A percentile compares a stretch with the other conserved stretches of the same genome.
These are phyloP conservation scores for Cosmia trapezina DNA, from an alignment of 2,888 invertebrate genomes.

Conservation along the genomic window DNA sequence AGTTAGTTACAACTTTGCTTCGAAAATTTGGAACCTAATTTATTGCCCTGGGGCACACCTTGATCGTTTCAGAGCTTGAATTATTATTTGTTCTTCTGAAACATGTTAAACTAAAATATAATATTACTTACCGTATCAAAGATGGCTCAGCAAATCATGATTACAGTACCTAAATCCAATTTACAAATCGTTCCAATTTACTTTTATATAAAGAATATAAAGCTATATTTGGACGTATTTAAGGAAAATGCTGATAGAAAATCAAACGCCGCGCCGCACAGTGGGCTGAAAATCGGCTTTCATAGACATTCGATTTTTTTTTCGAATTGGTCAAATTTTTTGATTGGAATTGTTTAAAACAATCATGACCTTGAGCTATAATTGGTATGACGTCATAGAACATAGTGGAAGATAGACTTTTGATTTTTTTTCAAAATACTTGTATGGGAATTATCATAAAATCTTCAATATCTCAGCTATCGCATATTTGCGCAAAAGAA, in stretches of 20 bases:
- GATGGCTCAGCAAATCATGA: background rate
- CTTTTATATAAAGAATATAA: background rate
- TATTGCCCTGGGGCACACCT: background rate
- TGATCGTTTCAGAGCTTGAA: background rate
- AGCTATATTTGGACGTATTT: background rate
- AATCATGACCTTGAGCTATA: too few relatives aligned
- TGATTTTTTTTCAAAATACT: too few relatives aligned
- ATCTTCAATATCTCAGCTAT: too few relatives aligned
- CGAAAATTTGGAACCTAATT: background rate
- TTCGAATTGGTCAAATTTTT: too few relatives aligned
- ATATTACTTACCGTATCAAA: background rate
- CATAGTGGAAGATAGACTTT: too few relatives aligned
- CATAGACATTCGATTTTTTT: too few relatives aligned
- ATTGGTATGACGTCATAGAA: too few relatives aligned
- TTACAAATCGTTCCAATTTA: background rate
- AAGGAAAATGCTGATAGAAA: slow-evolving; percentile 19
- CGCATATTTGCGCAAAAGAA: too few relatives aligned
- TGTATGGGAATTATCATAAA: too few relatives aligned
- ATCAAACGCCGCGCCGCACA: too few relatives aligned
- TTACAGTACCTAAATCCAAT: background rate
- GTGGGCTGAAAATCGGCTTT: too few relatives aligned
- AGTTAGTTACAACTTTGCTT: background rate
- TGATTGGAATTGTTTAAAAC: too few relatives aligned
- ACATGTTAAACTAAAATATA: background rate
- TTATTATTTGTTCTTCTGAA: background rate